Percentiles rank a stretch among this genome's conserved stretches.
phyloP scores from a whole-genome alignment of 2,113 vertebrate species.

The Tichodroma muraria region DNA sequence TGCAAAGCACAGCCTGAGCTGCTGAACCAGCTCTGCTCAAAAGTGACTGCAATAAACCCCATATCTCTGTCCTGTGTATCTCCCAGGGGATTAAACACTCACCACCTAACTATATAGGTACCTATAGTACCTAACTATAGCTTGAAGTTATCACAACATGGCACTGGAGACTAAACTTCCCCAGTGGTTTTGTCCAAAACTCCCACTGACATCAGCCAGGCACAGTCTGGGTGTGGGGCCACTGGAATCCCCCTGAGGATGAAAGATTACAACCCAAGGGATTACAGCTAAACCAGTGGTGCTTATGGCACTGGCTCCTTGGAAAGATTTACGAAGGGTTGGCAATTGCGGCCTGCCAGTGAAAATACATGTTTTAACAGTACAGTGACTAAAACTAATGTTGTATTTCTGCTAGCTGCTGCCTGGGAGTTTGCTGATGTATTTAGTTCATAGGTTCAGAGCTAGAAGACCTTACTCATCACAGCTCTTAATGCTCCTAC shows the following conservation, averaged over 20 bases:
- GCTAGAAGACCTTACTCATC: conserved; percentile 51
- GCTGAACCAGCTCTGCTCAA: neutral
- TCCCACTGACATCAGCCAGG: neutral
- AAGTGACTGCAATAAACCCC: neutral
- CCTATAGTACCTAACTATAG: neutral
- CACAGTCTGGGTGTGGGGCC: neutral
- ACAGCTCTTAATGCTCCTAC: conserved; percentile 6
- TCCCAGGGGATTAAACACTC: neutral
- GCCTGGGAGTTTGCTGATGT: conserved; percentile 20
- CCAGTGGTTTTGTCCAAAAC: neutral
- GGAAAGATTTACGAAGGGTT: conserved; percentile 37
- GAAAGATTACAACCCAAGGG: neutral
- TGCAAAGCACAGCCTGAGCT: neutral
- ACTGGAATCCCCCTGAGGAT: neutral
- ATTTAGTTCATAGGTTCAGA: conserved; percentile 27
- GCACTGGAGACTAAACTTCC: neutral
- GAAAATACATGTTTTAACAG: conserved; percentile 40
- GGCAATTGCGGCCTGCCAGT: neutral
- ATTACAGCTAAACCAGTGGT: neutral
- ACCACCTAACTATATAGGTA: too few relatives aligned
- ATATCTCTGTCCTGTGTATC: neutral
- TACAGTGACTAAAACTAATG: conserved; percentile 41
- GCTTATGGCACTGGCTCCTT: neutral
- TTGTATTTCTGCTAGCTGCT: conserved; percentile 41
- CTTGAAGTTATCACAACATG: neutral